These are phyloP conservation scores for Tinea pellionella DNA, from an alignment of 2,888 invertebrate genomes.

Conservation along the genomic window DNA sequence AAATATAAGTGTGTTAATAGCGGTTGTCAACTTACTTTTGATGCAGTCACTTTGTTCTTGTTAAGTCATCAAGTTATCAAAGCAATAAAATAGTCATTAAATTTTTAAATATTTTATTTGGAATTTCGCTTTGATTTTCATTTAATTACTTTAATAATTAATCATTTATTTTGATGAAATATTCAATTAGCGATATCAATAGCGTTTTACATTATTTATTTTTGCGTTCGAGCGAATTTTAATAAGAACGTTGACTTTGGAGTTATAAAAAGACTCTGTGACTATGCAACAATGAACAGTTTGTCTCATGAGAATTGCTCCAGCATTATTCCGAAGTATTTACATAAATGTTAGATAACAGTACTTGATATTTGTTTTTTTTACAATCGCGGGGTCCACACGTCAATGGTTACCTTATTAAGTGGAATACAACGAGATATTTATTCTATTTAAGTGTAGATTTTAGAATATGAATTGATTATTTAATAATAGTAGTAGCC, in stretches of 20 bases:
- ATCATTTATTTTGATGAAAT: too few relatives aligned
- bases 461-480: too few relatives aligned
- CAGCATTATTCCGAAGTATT: slow-evolving; percentile 1
- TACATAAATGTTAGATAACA: slow-evolving; percentile 1
- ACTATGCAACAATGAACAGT: background rate
- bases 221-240: background rate
- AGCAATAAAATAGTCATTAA: too few relatives aligned
- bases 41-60: too few relatives aligned
- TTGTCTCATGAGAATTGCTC: slow-evolving; percentile 1
- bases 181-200: too few relatives aligned
- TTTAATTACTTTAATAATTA: too few relatives aligned
- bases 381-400: background rate
- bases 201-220: background rate
- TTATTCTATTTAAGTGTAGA: background rate
- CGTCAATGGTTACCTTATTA: background rate
- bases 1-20: background rate
- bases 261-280: background rate
- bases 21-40: background rate
- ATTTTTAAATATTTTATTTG: too few relatives aligned
- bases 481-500: too few relatives aligned
- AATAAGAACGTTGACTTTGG: background rate
- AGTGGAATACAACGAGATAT: background rate
- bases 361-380: background rate
- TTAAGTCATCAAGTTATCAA: too few relatives aligned
- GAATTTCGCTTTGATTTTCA: too few relatives aligned